Conservation (phyloP, 1,140 invertebrate species). For the Drosophila suzukii region DNA sequence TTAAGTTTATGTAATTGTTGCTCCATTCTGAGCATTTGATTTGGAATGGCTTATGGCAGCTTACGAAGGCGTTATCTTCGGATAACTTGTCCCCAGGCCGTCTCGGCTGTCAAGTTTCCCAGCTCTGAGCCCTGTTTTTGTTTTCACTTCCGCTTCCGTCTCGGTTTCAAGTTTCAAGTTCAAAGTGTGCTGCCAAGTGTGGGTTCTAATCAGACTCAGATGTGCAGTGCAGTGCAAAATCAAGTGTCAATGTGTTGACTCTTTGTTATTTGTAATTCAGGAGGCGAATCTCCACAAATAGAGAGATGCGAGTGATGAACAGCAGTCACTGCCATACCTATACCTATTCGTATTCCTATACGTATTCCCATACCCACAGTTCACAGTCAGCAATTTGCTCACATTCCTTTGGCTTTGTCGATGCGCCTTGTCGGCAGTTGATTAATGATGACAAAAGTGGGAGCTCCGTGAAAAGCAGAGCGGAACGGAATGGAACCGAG, state of each 20-base stretch:
- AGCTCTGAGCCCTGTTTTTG: not conserved
- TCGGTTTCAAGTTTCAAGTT: conserved; percentile 60
- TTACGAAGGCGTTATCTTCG: conserved; percentile 56
- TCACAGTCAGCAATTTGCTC: conserved; percentile 51
- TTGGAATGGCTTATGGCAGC: conserved; percentile 62
- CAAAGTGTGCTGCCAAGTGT: conserved; percentile 26
- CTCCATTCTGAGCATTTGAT: conserved; percentile 64
- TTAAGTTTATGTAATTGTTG: conserved; percentile 81
- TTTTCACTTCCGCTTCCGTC: conserved; percentile 16
- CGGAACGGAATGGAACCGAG: conserved; percentile 21
- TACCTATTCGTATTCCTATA: conserved; percentile 16
- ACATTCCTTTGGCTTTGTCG: conserved; percentile 69
- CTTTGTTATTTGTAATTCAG: conserved; percentile 65
- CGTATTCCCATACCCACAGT: conserved; percentile 7
- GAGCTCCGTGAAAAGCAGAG: conserved; percentile 27
- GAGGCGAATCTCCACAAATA: conserved; percentile 17
- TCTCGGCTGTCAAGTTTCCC: conserved; percentile 36
- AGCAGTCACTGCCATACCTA: conserved; percentile 30
- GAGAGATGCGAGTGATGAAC: conserved; percentile 50
- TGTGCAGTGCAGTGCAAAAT: conserved; percentile 75
- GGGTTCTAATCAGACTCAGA: conserved; percentile 66
- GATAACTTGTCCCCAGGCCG: conserved; percentile 36
- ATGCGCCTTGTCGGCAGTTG: conserved; percentile 69
- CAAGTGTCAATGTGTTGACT: conserved; percentile 72
- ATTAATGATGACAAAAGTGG: conserved; percentile 79